Base-by-base conservation (phyloP, 2,888 invertebrate species). In the Pseudeuparius sepicola region DNA sequence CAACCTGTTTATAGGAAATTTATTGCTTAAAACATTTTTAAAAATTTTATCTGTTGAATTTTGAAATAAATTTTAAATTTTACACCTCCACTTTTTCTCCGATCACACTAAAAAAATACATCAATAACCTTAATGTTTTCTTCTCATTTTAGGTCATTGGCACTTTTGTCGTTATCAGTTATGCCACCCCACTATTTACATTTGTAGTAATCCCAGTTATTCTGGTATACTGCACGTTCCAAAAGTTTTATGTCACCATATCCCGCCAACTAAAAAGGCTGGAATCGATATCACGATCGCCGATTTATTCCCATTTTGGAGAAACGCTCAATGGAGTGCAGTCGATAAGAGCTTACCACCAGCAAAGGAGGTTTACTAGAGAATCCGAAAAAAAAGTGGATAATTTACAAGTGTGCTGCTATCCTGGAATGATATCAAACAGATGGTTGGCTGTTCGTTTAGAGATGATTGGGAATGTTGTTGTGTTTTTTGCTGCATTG, bases 271-370 rank as follows among this genome's bases (percentile, higher is more conserved):
- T 97, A 48, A 94, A 94, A 66, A 73, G 97, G 31, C 65, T 97
- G 37, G 90, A 94, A 60, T 93, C 93, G 0, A 80, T 93, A 0
- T 88, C 90, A 2, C 73, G 93, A 36, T 96, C 96, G 17, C 97
- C 96, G 1, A 90, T 97, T 52, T 97, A 92, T 66, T 92, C 93
- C 5, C 94, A 94, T 64, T 94, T 97, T 56, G 82, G 89, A 12
- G 97, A 97, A 67, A 92, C 89, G 25, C 79, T 97, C 31, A 84
- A 85, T 2, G 87, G 87, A 51, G 81, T 84, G 0, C 71, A 78
- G 27, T 84, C 85, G 0, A 92, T 94, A 46, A 70, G 93, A 49
- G 93, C 94, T 1, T 94, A 85, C 55, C 70, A 73, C 24, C 82
- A 84, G 20, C 74, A 82, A 48, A 65, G 78, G 3, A 71, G 88